Base-by-base conservation (phyloP, 2,888 invertebrate species). In the Drosophila mettleri region DNA sequence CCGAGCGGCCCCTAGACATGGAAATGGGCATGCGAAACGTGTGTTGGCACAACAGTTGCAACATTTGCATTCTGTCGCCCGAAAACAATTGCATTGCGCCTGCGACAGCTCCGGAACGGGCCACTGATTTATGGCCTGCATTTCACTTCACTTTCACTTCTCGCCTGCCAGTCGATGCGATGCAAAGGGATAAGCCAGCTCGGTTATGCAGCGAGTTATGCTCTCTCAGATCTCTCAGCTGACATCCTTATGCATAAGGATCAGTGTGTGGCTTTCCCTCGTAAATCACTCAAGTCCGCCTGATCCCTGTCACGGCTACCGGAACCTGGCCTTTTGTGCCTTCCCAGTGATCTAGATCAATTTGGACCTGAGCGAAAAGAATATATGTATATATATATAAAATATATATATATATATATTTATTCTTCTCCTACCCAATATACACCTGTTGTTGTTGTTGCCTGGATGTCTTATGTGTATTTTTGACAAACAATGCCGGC, bases 401-500 rank as follows among this genome's bases (percentile, higher is more conserved):
- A n/a, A 7, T n/a, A 3, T 34, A n/a, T 34, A 6, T n/a, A 0
- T n/a, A 33, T 33, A 5, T 33, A 4, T n/a, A 14, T 20, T 7
- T 5, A 38, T 18, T 18, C 7, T 41, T 34, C 4, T 8, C 41
- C 4, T 4, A 7, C 1, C 1, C 12, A n/a, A 18, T 18, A n/a
- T 27, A 63, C 46, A 62, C 53, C 45, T 68, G 48, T 57, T 69
- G 55, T 2, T 16, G 12, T 65, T 41, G 34, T 10, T 33, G 57
- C 51, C 1, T 45, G 74, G 38, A 52, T 61, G 75, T 62, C 75
- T 84, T 66, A 52, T 71, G 55, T 59, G 65, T 70, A 86, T 83
- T 86, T 89, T 86, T 86, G 89, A 86, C 80, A 88, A 74, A 89
- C 80, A 83, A 67, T 67, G 91, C 91, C 91, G 73, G 65, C 74